Conservation (phyloP, 2,888 invertebrate species). For the Pyrochroa serraticornis region DNA sequence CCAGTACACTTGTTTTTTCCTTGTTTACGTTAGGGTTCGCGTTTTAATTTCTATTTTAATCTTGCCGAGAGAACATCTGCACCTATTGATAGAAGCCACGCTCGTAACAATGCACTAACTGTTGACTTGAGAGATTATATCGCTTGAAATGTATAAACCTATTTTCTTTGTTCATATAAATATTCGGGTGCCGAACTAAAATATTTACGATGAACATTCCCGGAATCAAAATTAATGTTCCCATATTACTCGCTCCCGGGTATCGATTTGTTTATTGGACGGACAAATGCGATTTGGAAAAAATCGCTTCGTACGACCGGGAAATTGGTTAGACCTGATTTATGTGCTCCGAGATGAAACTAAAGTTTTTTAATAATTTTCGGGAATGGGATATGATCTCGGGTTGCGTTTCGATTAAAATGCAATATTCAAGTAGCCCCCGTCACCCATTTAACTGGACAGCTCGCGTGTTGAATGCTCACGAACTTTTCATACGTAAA, state of each 20-base stretch:
- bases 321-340: not conserved
- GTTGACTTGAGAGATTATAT: constrained; percentile 44
- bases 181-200: constrained; percentile 40
- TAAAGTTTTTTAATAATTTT: constrained; percentile 1
- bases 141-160: constrained; percentile 36
- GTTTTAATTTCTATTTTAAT: constrained; percentile 45
- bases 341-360: constrained; percentile 9
- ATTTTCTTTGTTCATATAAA: constrained; percentile 44
- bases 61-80: constrained; percentile 43
- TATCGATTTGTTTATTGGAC: constrained; percentile 33
- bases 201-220: constrained; percentile 38
- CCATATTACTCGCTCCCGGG: constrained; percentile 33
- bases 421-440: constrained; percentile 27
- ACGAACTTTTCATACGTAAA: constrained; percentile 34
- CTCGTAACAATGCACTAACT: constrained; percentile 36
- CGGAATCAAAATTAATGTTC: constrained; percentile 40
- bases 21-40: constrained; percentile 29
- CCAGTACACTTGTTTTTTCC: constrained; percentile 22
- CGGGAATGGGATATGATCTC: constrained; percentile 8
- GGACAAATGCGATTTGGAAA: not conserved
- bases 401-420: constrained; percentile 23
- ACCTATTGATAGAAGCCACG: constrained; percentile 42
- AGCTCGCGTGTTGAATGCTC: constrained; percentile 31
- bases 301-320: not conserved
- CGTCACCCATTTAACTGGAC: constrained; percentile 24